Base-by-base conservation (phyloP, 2,797 vertebrate species). In the Geotrypetes seraphini region DNA sequence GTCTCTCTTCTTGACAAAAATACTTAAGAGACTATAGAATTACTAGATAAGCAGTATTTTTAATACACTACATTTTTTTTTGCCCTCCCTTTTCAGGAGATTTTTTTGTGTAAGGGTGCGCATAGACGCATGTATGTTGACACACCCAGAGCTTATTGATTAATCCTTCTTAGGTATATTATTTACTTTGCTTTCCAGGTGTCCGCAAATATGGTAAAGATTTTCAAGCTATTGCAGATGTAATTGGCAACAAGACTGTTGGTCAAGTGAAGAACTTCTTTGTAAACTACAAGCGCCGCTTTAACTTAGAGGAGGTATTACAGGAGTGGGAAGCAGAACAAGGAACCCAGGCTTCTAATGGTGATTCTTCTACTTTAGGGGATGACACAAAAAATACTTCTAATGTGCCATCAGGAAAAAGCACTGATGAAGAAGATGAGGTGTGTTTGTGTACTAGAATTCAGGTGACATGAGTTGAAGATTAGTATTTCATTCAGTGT, bases 251-350 rank as follows among this genome's bases (percentile, higher is more conserved):
- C 85, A 99, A 99, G 85, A 97, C 94, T 46, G 84, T 97, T 71
- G 93, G 92, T 39, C 95, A 98, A 84, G 92, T 97, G 66, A 97
- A 97, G 84, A 99, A 99, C 81, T 99, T 99, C 83, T 99, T 97
- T 58, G 92, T 97, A 70, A 97, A 97, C 84, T 99, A 97, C 81
- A 91, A 95, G 53, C 90, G 95, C 48, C 87, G 95, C 32, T 99
- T 99, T 86, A 99, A 97, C 86, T 84, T 99, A 83, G 95, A 99
- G 78, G 95, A 99, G 81, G 95, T 99, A 72, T 88, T 99, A 67
- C 93, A 96, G 84, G 95, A 99, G 80, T 99, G 95, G 95, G 94
- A 96, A 87, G 94, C 95, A 9, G 95, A 99, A 79, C 94, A 92
- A 73, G 95, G 92, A 69, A 93, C 89, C 28, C 82, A 67, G 47